Conservation (phyloP, 2,113 vertebrate species). For the Phylloscopus whistleri region DNA sequence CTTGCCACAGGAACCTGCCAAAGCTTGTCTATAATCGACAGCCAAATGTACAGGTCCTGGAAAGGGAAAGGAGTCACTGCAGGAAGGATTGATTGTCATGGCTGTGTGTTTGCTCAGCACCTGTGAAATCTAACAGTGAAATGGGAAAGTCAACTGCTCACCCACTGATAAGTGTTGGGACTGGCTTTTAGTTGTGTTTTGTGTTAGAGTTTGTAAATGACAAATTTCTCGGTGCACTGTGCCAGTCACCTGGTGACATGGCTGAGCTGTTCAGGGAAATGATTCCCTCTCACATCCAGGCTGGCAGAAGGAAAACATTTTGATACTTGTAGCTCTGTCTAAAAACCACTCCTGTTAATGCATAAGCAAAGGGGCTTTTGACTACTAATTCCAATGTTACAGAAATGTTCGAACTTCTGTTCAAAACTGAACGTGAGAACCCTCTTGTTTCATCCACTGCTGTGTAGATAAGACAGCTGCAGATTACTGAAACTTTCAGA, state of each 20-base stretch:
- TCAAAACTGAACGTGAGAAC: not conserved
- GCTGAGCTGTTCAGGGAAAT: not conserved
- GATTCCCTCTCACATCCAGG: not conserved
- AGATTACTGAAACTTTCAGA: not conserved
- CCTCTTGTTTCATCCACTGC: not conserved
- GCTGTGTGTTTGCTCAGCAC: not conserved
- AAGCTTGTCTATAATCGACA: slow-evolving; percentile 63
- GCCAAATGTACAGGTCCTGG: slow-evolving; percentile 44
- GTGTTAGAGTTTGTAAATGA: not conserved
- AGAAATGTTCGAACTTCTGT: not conserved
- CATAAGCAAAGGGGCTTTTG: not conserved
- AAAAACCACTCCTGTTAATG: not conserved
- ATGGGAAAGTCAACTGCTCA: not conserved
- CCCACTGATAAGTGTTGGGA: not conserved
- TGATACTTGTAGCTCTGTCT: not conserved
- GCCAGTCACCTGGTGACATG: not conserved
- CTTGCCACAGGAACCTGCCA: slow-evolving; percentile 66
- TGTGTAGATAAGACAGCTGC: not conserved
- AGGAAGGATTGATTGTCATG: not conserved
- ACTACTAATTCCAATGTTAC: not conserved
- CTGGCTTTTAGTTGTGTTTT: not conserved
- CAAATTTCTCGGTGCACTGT: not conserved
- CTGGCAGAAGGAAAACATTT: not conserved
- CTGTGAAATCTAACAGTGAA: not conserved
- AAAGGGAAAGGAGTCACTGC: slow-evolving; percentile 30